Conservation (phyloP, 2,113 vertebrate species). For the Seriola quinqueradiata region DNA sequence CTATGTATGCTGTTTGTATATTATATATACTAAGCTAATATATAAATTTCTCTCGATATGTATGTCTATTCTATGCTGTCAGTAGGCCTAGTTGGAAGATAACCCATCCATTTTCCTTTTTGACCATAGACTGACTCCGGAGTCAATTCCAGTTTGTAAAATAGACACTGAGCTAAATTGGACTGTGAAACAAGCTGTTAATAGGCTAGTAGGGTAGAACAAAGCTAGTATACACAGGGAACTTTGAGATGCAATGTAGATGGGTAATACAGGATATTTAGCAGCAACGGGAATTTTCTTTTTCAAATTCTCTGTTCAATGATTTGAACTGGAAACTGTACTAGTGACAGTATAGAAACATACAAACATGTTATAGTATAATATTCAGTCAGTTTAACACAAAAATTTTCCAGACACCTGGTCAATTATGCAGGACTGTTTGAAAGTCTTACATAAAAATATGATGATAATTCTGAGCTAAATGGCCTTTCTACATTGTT, state of each 20-base stretch:
- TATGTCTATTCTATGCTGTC: conserved; percentile 71
- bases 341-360: neutral
- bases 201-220: neutral
- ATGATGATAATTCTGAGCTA: neutral
- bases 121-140: conserved; percentile 33
- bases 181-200: conserved; percentile 32
- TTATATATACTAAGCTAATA: conserved; percentile 82
- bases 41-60: conserved; percentile 70
- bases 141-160: conserved; percentile 43
- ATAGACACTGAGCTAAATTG: conserved; percentile 22
- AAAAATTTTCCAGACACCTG: neutral
- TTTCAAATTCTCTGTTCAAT: neutral
- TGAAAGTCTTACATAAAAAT: conserved; percentile 6
- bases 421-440: neutral
- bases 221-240: conserved; percentile 8
- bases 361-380: too few species aligned
- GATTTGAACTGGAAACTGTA: conserved; percentile 10
- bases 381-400: neutral
- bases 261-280: conserved; percentile 7
- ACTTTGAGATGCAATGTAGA: conserved; percentile 9
- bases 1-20: conserved; percentile 84
- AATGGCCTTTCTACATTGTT: conserved; percentile 15
- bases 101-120: conserved; percentile 26
- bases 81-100: conserved; percentile 59
- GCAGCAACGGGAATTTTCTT: neutral